Base-by-base conservation (phyloP, 2,888 invertebrate species). In the Andrena bucephala region DNA sequence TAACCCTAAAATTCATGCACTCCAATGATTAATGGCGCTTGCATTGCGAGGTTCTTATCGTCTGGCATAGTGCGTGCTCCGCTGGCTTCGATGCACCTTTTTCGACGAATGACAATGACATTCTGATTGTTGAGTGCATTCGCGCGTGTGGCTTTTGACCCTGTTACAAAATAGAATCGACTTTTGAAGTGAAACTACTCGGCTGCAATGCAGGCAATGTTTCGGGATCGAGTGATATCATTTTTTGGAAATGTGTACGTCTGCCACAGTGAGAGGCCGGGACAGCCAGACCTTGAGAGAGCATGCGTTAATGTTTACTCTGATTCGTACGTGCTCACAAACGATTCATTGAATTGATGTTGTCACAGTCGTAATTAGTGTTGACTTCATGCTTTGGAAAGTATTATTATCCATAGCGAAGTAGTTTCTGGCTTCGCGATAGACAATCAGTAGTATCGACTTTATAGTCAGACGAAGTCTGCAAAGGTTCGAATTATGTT, bases 281-380 rank as follows among this genome's bases (percentile, higher is more conserved):
- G 52, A 13, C 59, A 60, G 62, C 69, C 71, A 71, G 68, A 68
- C 76, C 77, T 87, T 83, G 81, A 74, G 27, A 63, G 68, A 71
- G 36, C 73, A 80, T 68, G 62, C 78, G 68, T 76, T 67, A 73
- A 81, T 81, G 62, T 87, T 88, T 85, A 81, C 67, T 72, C 78
- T 71, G 88, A 77, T 81, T 74, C 70, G 70, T 20, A 20, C 20
- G 20, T 63, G 63, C 29, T 62, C 52, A 57, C 42, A 68, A 83
- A 81, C 75, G 72, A 78, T 60, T 33, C 57, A 62, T 50, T 52
- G 27, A 29, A 59, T 48, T 24, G 77, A 77, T 79, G 52, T 77
- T 60, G 78, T 73, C 78, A 78, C 52, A 8, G 70, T 65, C 62
- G 76, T 54, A 81, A 85, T 78, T 76, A 71, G 16, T 50, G 54